Evolutionary conservation across 2,113 vertebrate species (phyloP).

Genomic region (Progne subis): DNA sequence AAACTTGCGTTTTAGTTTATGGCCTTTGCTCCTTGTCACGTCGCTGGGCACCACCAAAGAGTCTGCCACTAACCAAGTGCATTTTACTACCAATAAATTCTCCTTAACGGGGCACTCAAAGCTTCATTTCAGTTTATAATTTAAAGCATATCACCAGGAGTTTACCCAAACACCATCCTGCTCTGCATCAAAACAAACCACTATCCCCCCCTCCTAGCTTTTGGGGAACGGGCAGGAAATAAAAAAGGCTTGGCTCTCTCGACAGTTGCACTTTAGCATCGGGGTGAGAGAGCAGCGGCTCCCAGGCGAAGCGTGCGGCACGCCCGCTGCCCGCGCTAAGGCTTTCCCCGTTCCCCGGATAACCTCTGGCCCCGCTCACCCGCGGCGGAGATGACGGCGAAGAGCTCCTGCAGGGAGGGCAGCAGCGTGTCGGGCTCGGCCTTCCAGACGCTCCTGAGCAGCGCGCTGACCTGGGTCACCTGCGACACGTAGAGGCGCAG

Average conservation of each 20-base stretch:
- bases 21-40: too few relatives aligned
- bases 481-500: constrained; percentile 91
- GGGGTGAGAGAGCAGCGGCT: rapidly evolving
- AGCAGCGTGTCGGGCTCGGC: constrained; percentile 88
- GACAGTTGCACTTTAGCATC: rapidly evolving
- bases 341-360: rapidly evolving
- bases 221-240: rapidly evolving
- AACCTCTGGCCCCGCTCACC: constrained; percentile 62
- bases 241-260: not conserved
- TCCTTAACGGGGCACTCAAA: not conserved
- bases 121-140: rapidly evolving
- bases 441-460: constrained; percentile 95
- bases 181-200: not conserved
- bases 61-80: not conserved
- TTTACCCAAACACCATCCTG: rapidly evolving
- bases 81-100: not conserved
- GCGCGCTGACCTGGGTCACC: constrained; percentile 89
- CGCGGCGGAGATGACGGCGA: constrained; percentile 91
- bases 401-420: constrained; percentile 94
- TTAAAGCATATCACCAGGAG: rapidly evolving
- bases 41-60: not conserved
- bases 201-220: not conserved
- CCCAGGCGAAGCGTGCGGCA: rapidly evolving
- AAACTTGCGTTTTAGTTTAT: not conserved
- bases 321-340: rapidly evolving